Percentiles rank a stretch among this genome's conserved stretches.
phyloP scores from a whole-genome alignment of 2,113 vertebrate species.

The Sorex araneus region DNA sequence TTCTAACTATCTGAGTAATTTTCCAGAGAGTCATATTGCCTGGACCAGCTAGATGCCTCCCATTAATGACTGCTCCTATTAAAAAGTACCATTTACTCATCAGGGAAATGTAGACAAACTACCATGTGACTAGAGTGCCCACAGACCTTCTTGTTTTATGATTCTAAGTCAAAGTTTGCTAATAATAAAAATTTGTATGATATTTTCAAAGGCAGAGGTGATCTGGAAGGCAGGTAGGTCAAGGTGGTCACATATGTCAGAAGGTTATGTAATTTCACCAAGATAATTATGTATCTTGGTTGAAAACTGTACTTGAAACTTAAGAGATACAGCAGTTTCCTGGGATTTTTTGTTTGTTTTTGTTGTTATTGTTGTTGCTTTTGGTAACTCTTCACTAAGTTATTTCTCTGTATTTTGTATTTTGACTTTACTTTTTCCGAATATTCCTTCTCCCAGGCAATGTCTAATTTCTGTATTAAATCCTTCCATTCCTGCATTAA shows the following conservation, averaged over 20 bases:
- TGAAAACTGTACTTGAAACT: neutral
- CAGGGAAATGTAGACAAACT: slow-evolving; percentile 15
- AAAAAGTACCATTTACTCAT: neutral
- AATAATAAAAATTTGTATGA: slow-evolving; percentile 26
- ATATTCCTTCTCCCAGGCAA: neutral
- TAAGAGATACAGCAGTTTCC: neutral
- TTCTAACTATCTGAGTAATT: slow-evolving; percentile 60
- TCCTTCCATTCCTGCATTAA: neutral
- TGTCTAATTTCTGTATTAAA: neutral
- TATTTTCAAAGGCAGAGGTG: slow-evolving; percentile 4
- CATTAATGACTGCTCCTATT: neutral
- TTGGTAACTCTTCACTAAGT: neutral
- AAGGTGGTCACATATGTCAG: neutral
- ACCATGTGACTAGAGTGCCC: neutral
- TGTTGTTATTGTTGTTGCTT: neutral
- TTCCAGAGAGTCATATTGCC: slow-evolving; percentile 43
- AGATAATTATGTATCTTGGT: neutral
- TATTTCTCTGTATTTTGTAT: neutral
- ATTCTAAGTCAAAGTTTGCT: neutral
- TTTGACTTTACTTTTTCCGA: neutral
- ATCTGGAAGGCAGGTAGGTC: neutral
- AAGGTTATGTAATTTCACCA: neutral
- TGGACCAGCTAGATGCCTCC: neutral
- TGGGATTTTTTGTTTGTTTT: neutral
- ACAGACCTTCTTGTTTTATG: neutral